phyloP scores from a whole-genome alignment of 2,888 invertebrate species.

The Cephonodes hylas region DNA sequence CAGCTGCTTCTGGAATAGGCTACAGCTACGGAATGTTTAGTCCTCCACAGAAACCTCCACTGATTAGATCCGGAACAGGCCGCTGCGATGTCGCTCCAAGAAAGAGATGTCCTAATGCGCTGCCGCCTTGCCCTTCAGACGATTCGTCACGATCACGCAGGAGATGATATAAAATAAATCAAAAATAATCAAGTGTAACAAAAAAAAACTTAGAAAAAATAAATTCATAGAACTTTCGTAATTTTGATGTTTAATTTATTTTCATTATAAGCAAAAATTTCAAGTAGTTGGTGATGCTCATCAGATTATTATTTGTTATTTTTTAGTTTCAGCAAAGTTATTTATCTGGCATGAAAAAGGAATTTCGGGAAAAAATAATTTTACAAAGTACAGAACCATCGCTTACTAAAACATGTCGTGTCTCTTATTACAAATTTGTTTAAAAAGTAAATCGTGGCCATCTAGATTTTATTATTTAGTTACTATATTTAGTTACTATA shows the following conservation, averaged over 20 bases:
- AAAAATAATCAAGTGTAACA: not conserved
- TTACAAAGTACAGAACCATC: too few relatives aligned
- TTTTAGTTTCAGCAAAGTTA: too few relatives aligned
- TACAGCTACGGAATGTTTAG: conserved; percentile 38
- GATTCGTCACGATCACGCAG: not conserved
- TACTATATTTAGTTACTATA: not conserved
- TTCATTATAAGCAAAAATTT: too few relatives aligned
- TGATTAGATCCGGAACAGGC: conserved; percentile 12
- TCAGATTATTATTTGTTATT: too few relatives aligned
- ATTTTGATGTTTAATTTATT: not conserved
- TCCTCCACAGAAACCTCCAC: conserved; percentile 18
- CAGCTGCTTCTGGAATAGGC: conserved; percentile 20
- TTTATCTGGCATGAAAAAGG: too few relatives aligned
- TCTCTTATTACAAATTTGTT: not conserved
- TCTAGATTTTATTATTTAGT: not conserved
- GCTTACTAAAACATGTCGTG: not conserved
- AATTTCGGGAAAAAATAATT: too few relatives aligned
- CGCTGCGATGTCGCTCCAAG: conserved; percentile 19
- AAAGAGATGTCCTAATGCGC: conserved; percentile 14
- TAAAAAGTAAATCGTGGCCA: not conserved
- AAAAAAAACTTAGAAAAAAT: not conserved
- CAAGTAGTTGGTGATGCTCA: too few relatives aligned
- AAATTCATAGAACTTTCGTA: not conserved
- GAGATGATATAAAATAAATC: not conserved
- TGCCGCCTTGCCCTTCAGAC: conserved; percentile 23